phyloP scores from a whole-genome alignment of 1,140 invertebrate species.

The Anastrepha obliqua region DNA sequence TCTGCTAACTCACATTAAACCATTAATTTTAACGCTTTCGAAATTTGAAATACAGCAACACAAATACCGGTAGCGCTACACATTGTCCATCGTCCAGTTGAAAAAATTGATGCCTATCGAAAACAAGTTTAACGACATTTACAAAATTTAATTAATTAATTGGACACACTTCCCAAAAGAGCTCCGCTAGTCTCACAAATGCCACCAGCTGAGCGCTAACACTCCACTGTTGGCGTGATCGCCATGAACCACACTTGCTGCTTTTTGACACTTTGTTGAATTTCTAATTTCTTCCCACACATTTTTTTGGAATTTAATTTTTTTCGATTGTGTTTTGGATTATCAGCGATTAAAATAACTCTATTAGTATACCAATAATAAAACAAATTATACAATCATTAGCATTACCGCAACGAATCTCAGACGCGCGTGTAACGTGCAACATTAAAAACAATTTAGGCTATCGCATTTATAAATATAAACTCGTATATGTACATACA shows the following conservation, averaged over 20 bases:
- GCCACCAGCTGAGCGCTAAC: neutral
- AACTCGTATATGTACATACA: neutral
- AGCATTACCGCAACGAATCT: neutral
- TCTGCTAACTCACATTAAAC: neutral
- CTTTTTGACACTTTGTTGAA: slow-evolving; percentile 12
- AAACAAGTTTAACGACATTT: neutral
- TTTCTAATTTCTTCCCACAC: slow-evolving; percentile 39
- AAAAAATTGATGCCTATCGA: neutral
- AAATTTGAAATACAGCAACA: neutral
- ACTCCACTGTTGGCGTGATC: neutral
- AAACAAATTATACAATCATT: slow-evolving; percentile 43
- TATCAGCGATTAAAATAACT: slow-evolving; percentile 5
- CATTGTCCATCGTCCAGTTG: neutral
- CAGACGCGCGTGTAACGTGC: neutral
- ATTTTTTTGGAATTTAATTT: neutral
- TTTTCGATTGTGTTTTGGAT: neutral
- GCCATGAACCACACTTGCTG: slow-evolving; percentile 32
- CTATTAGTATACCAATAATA: neutral
- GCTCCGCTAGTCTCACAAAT: neutral
- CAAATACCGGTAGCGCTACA: slow-evolving; percentile 42
- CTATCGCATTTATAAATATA: neutral
- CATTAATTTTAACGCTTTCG: neutral
- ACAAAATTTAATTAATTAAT: slow-evolving; percentile 49
- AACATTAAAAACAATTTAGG: neutral
- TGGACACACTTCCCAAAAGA: slow-evolving; percentile 35